Percentiles rank a stretch among this genome's conserved stretches.
These are phyloP conservation scores for Gorsachius magnificus DNA, from an alignment of 2,797 vertebrate species.

Conservation along the genomic window DNA sequence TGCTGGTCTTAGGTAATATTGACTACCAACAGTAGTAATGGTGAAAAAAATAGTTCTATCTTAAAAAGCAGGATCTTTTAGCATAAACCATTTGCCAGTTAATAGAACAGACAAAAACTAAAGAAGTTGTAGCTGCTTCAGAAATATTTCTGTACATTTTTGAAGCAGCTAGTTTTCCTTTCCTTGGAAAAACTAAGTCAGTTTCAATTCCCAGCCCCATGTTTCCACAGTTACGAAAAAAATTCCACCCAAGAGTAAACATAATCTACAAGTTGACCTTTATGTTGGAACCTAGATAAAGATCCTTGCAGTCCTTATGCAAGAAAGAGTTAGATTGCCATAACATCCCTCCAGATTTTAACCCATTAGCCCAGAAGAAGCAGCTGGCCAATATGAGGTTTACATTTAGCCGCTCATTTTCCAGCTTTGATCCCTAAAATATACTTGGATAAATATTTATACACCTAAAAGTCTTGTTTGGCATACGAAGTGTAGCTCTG, in stretches of 20 bases:
- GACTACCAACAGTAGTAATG: neutral
- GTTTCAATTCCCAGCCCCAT: neutral
- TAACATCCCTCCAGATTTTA: neutral
- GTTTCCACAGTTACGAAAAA: neutral
- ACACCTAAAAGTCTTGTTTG: neutral
- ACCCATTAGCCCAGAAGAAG: neutral
- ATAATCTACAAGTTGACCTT: neutral
- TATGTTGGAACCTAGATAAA: neutral
- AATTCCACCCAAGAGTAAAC: neutral
- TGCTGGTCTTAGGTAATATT: neutral
- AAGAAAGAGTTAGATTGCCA: neutral
- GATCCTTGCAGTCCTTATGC: neutral
- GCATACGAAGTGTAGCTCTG: neutral
- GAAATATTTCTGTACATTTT: neutral
- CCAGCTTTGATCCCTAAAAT: neutral
- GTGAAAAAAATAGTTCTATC: neutral
- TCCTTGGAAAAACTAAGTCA: too few species aligned
- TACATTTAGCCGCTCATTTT: neutral
- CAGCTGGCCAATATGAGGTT: neutral
- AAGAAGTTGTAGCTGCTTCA: neutral
- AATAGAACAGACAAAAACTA: neutral
- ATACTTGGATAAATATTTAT: neutral
- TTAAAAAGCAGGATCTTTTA: neutral
- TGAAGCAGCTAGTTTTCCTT: too few species aligned
- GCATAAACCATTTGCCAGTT: neutral